Percentiles rank a stretch among this genome's conserved stretches.
phyloP scores from a whole-genome alignment of 2,888 invertebrate species.

The Scelioninae gen. 2 region DNA sequence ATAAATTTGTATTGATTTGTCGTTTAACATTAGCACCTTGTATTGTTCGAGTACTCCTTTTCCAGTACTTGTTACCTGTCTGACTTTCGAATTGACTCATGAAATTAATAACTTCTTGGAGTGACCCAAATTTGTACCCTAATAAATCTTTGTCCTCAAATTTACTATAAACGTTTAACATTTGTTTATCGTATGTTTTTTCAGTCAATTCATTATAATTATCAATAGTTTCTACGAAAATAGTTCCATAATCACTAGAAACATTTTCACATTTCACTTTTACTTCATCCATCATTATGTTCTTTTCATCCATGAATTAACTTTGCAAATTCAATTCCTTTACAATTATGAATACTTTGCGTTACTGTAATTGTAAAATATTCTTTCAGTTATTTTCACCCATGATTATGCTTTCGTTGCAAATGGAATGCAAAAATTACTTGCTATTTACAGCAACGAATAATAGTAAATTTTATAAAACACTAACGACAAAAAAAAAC shows the following conservation, averaged over 20 bases:
- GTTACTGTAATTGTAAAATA: not conserved
- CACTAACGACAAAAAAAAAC: not conserved
- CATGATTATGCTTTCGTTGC: not conserved
- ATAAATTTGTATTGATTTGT: slow-evolving; percentile 32
- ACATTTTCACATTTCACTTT: slow-evolving; percentile 31
- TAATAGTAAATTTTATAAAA: not conserved
- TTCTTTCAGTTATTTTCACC: not conserved
- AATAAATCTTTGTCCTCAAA: slow-evolving; percentile 30
- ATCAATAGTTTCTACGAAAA: slow-evolving; percentile 17
- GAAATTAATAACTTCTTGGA: slow-evolving; percentile 38
- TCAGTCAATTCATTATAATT: slow-evolving; percentile 1
- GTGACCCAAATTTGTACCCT: slow-evolving; percentile 28
- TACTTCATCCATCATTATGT: slow-evolving; percentile 19
- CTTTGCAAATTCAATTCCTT: not conserved
- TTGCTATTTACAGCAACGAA: too few relatives aligned
- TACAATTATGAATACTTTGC: not conserved
- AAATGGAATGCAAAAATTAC: not conserved
- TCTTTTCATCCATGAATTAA: slow-evolving; percentile 9
- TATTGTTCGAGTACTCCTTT: slow-evolving; percentile 42
- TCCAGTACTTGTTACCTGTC: slow-evolving; percentile 40
- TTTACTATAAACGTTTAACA: slow-evolving; percentile 9
- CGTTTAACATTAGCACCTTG: slow-evolving; percentile 30
- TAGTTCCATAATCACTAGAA: slow-evolving; percentile 20
- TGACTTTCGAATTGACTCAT: slow-evolving; percentile 33
- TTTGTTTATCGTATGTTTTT: not conserved